These are phyloP conservation scores for Cassiopea xamachana DNA, from an alignment of 30 jellyfish, hydroid and myxozoan genomes.

Conservation along the genomic window DNA sequence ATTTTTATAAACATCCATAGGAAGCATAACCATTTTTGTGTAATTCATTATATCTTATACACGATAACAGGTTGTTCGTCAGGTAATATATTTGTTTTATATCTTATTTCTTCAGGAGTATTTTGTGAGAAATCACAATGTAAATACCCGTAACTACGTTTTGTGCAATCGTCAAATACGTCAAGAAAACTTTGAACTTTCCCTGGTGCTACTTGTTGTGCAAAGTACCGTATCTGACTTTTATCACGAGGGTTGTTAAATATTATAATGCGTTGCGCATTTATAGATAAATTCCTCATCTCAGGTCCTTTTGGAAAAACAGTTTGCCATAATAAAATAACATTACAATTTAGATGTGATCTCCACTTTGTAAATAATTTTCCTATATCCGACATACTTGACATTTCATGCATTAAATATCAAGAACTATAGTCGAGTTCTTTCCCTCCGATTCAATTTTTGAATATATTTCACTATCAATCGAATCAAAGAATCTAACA, in stretches of 20 bases:
- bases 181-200: background rate
- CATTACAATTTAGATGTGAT: constrained; percentile 16
- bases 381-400: background rate
- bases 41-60: background rate
- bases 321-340: constrained; percentile 21
- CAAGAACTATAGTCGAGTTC: constrained; percentile 3
- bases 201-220: constrained; percentile 23
- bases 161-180: constrained; percentile 27
- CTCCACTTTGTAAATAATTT: constrained; percentile 53
- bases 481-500: constrained; percentile 5
- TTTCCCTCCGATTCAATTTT: background rate
- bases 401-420: constrained; percentile 48
- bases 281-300: constrained; percentile 30
- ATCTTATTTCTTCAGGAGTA: constrained; percentile 15
- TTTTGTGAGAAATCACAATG: constrained; percentile 44
- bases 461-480: constrained; percentile 26
- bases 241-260: constrained; percentile 46
- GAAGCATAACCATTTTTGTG: background rate
- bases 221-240: constrained; percentile 24
- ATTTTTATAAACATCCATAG: background rate
- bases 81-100: constrained; percentile 30
- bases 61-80: constrained; percentile 26
- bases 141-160: constrained; percentile 30
- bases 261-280: constrained; percentile 20
- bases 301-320: constrained; percentile 33